Evolutionary conservation across 2,797 vertebrate species (phyloP).

Genomic region (Falco peregrinus): DNA sequence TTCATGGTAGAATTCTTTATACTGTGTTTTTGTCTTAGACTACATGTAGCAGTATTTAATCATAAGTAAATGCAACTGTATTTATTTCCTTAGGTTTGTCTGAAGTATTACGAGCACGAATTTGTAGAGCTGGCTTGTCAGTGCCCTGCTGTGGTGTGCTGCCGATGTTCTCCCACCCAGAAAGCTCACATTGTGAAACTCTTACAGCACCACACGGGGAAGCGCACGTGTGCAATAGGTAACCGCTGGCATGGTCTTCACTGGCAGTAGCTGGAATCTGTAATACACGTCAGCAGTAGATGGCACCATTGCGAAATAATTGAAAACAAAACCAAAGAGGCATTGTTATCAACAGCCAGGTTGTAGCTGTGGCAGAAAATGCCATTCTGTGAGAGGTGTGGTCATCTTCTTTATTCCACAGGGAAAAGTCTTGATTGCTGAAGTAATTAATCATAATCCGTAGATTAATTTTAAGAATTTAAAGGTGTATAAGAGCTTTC

Average conservation of each 20-base stretch:
- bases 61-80: background rate
- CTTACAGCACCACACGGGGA: slow-evolving; percentile 89
- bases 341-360: background rate
- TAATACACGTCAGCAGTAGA: background rate
- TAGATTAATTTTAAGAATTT: background rate
- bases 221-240: slow-evolving; percentile 95
- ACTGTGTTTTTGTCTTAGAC: background rate
- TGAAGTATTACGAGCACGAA: slow-evolving; percentile 95
- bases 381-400: background rate
- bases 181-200: slow-evolving; percentile 93
- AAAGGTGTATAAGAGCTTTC: background rate
- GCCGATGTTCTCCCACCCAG: slow-evolving; percentile 95
- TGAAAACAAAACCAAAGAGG: background rate
- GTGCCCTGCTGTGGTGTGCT: slow-evolving; percentile 96
- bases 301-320: background rate
- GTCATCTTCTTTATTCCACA: background rate
- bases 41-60: background rate
- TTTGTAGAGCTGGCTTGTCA: slow-evolving; percentile 96
- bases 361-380: background rate
- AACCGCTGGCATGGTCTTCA: background rate
- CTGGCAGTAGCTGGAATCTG: background rate
- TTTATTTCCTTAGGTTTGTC: slow-evolving; percentile 83
- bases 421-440: background rate
- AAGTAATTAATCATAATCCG: background rate
- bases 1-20: background rate